A percentile compares a stretch with the other conserved stretches of the same genome.
These are phyloP conservation scores for Amphipyra berbera DNA, from an alignment of 2,888 invertebrate species.

Conservation along the genomic window DNA sequence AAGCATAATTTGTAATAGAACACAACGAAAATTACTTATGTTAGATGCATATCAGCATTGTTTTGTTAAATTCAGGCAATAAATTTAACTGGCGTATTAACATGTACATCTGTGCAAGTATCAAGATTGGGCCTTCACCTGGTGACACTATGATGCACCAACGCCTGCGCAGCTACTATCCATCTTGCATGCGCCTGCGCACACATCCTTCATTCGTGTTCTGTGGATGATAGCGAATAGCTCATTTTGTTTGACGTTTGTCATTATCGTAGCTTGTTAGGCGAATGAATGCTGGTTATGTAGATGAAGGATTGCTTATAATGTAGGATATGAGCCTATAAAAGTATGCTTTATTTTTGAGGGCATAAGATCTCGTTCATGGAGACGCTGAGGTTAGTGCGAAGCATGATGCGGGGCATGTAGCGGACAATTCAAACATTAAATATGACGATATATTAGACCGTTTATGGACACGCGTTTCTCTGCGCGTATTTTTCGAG, in stretches of 20 bases:
- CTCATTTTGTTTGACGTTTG: constrained; percentile 41
- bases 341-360: no score
- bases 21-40: constrained; percentile 46
- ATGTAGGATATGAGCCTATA: not conserved
- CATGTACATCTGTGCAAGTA: constrained; percentile 47
- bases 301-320: constrained; percentile 18
- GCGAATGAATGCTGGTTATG: constrained; percentile 27
- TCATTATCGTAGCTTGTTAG: constrained; percentile 33
- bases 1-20: constrained; percentile 44
- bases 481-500: no score
- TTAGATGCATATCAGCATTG: constrained; percentile 56
- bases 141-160: constrained; percentile 52
- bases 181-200: constrained; percentile 49
- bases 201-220: constrained; percentile 52
- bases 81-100: constrained; percentile 51
- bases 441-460: no score
- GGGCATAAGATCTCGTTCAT: no score
- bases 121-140: constrained; percentile 55
- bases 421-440: no score
- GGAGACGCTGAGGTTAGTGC: no score
- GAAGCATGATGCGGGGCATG: no score
- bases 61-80: constrained; percentile 52
- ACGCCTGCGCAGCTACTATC: constrained; percentile 50
- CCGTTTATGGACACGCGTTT: no score
- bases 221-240: constrained; percentile 42